Base-by-base conservation (phyloP, 2,888 invertebrate genomes). In the Hemithea aestivaria region DNA sequence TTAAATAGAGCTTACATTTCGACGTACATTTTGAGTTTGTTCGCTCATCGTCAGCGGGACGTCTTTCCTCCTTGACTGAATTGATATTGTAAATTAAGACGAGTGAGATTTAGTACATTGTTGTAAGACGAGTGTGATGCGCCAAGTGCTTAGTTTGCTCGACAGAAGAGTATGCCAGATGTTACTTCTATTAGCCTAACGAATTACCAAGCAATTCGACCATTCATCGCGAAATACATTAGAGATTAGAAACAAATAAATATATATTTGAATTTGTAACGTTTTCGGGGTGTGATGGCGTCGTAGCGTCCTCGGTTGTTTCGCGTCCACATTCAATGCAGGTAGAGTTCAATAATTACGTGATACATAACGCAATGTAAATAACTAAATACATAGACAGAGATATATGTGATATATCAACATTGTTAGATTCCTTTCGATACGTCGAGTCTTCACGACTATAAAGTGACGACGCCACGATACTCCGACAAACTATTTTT, bases 171-270 rank as follows among this genome's bases (percentile, higher is more conserved):
- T 64, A 76, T 66, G 82, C 80, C 81, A 81, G 81, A 80, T 73
- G 74, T 73, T 70, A 67, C 73, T 75, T 75, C 69, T 78, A 79
- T 74, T 82, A 83, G 75, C 72, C 59, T 74, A 73, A 36, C 80
- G 83, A 80, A 85, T 85, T 82, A 83, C 85, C 74, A 82, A 82
- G 80, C 78, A 81, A 83, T 84, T 81, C 79, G 82, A 80, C 61
- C 85, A 85, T 87, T 87, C 87, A 85, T 85, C 85, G 85, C 87
- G 87, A 85, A 87, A 87, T 87, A 87, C 60, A 61, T 74, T 80
- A 79, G 81, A 57, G 51, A 52, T 71, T 78, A 80, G 73, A 72
- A 51, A 74, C 58, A n/a, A 74, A 72, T 77, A 78, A 75, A 81
- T 62, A 77, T 60, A 55, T 78, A 75, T 81, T 73, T 76, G 70